Conservation (phyloP, 2,797 vertebrate species). For the Mastacembelus armatus region DNA sequence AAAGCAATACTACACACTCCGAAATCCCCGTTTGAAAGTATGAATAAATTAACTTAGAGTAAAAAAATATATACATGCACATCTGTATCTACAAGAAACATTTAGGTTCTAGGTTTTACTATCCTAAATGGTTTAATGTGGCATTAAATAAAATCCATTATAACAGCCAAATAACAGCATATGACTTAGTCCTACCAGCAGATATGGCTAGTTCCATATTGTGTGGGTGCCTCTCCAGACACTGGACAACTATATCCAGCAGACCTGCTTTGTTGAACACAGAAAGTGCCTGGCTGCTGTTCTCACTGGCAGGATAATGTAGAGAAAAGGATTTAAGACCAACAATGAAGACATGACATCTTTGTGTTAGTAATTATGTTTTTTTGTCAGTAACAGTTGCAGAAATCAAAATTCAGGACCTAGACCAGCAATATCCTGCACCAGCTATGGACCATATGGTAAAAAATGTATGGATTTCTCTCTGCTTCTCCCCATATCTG, state of each 20-base stretch:
- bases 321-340: not conserved
- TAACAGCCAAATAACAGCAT: too few relatives aligned
- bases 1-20: not conserved
- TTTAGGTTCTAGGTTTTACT: too few relatives aligned
- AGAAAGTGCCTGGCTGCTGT: slow-evolving; percentile 89
- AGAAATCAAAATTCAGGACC: not conserved
- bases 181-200: slow-evolving; percentile 86
- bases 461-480: not conserved
- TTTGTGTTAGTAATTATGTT: not conserved
- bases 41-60: too few relatives aligned
- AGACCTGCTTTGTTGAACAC: slow-evolving; percentile 94
- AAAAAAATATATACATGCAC: too few relatives aligned
- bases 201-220: slow-evolving; percentile 92
- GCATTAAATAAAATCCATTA: too few relatives aligned
- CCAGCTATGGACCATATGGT: not conserved
- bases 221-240: slow-evolving; percentile 88
- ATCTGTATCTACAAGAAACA: too few relatives aligned
- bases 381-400: not conserved
- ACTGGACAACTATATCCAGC: slow-evolving; percentile 89
- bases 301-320: slow-evolving; percentile 85
- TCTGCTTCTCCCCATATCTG: not conserved
- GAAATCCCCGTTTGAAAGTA: not conserved
- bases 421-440: not conserved
- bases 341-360: not conserved
- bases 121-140: too few relatives aligned